These are phyloP conservation scores for Empis livida DNA, from an alignment of 2,888 invertebrate species.

Conservation along the genomic window DNA sequence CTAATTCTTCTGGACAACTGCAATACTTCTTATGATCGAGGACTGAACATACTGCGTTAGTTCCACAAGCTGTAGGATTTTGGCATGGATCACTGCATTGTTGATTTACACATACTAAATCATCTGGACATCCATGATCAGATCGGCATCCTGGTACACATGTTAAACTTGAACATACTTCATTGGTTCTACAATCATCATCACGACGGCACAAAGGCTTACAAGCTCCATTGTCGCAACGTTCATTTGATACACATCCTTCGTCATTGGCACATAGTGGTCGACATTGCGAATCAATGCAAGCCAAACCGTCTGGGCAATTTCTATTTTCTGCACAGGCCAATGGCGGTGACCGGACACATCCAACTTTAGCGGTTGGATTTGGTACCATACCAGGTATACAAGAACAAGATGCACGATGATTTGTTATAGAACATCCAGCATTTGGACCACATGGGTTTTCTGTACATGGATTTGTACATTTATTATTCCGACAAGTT, in stretches of 20 bases:
- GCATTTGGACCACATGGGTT: slow-evolving; percentile 80
- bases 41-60: slow-evolving; percentile 62
- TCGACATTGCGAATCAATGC: slow-evolving; percentile 60
- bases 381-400: slow-evolving; percentile 68
- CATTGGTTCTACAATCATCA: slow-evolving; percentile 75
- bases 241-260: slow-evolving; percentile 71
- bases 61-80: slow-evolving; percentile 67
- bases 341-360: slow-evolving; percentile 64
- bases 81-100: slow-evolving; percentile 68
- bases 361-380: slow-evolving; percentile 78
- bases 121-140: slow-evolving; percentile 59
- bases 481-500: slow-evolving; percentile 67
- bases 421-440: slow-evolving; percentile 63
- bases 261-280: slow-evolving; percentile 62
- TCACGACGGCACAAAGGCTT: slow-evolving; percentile 72
- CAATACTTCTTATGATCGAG: slow-evolving; percentile 62
- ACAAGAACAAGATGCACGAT: slow-evolving; percentile 72
- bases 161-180: slow-evolving; percentile 70
- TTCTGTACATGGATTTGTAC: slow-evolving; percentile 61
- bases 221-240: slow-evolving; percentile 55
- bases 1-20: slow-evolving; percentile 53
- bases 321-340: slow-evolving; percentile 66
- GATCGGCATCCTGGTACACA: slow-evolving; percentile 73
- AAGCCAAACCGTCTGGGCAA: slow-evolving; percentile 56
- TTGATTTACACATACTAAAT: slow-evolving; percentile 61